Evolutionary conservation across 2,888 invertebrate species (phyloP).

Genomic region (Hipparchia sbordonii): DNA sequence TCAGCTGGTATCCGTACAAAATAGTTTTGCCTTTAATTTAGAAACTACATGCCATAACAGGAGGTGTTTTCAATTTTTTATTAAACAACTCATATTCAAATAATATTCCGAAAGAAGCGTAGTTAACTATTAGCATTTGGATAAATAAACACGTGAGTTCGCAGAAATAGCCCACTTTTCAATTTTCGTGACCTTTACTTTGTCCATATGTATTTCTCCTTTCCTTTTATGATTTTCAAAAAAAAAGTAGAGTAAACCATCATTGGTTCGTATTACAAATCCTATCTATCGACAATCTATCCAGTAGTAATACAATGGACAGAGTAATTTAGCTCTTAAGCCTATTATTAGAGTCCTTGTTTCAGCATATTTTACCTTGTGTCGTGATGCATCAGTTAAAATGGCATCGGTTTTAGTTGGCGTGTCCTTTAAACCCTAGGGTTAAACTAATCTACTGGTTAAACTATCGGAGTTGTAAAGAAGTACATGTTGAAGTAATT

Average conservation of each 20-base stretch:
- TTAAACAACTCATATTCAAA: no score
- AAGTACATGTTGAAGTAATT: conserved; percentile 2
- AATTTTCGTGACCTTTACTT: conserved; percentile 10
- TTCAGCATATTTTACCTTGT: conserved; percentile 13
- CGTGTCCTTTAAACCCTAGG: background rate
- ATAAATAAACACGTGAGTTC: background rate
- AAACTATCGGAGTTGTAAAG: conserved; percentile 13
- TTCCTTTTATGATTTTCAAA: background rate
- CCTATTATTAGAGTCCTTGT: background rate
- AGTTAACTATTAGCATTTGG: no score
- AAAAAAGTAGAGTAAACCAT: no score
- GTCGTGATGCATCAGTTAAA: background rate
- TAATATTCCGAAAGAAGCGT: no score
- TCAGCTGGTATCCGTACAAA: no score
- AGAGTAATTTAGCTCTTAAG: conserved; percentile 9
- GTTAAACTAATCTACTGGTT: conserved; percentile 11
- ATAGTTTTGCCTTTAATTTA: no score
- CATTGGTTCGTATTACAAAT: no score
- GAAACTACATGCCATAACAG: no score
- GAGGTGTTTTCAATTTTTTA: no score
- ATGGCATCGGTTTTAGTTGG: background rate
- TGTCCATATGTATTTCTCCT: background rate
- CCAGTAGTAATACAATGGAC: background rate
- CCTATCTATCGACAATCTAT: no score
- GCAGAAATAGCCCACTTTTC: background rate